phyloP scores from a whole-genome alignment of 2,797 vertebrate species.

The Microctenopoma lineatum region DNA sequence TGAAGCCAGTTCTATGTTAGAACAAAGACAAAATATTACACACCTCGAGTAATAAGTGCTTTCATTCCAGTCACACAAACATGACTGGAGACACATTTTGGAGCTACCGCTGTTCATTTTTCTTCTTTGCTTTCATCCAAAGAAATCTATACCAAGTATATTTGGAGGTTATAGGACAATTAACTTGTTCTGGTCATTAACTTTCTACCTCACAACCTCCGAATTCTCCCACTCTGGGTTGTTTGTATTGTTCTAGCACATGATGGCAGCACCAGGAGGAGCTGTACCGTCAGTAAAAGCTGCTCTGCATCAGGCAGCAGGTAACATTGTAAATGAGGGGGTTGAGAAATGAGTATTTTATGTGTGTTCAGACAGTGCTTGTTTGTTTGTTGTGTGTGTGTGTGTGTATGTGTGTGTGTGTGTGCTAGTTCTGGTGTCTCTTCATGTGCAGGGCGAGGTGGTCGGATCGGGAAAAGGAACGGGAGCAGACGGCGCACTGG shows the following conservation, averaged over 20 bases:
- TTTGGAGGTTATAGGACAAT: conserved; percentile 50
- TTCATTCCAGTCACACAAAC: conserved; percentile 71
- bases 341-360: conserved; percentile 29
- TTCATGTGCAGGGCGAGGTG: conserved; percentile 99
- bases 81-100: conserved; percentile 52
- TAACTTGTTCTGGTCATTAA: conserved; percentile 30
- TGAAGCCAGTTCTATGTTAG: conserved; percentile 64
- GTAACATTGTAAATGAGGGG: conserved; percentile 25
- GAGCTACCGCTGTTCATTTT: conserved; percentile 50
- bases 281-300: conserved; percentile 51
- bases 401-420: background rate
- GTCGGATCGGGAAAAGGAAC: conserved; percentile 97
- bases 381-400: conserved; percentile 14
- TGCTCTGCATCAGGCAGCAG: conserved; percentile 43
- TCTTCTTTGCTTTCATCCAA: conserved; percentile 45
- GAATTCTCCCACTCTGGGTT: conserved; percentile 36
- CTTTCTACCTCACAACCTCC: conserved; percentile 52
- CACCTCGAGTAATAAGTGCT: conserved; percentile 60
- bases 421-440: conserved; percentile 91
- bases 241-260: conserved; percentile 33
- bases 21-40: conserved; percentile 57
- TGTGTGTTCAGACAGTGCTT: conserved; percentile 44
- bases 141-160: conserved; percentile 46
- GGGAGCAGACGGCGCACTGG: conserved; percentile 96
- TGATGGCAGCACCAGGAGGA: conserved; percentile 63